phyloP scores from a whole-genome alignment of 2,113 vertebrate species.

The Dromaius novaehollandiae region DNA sequence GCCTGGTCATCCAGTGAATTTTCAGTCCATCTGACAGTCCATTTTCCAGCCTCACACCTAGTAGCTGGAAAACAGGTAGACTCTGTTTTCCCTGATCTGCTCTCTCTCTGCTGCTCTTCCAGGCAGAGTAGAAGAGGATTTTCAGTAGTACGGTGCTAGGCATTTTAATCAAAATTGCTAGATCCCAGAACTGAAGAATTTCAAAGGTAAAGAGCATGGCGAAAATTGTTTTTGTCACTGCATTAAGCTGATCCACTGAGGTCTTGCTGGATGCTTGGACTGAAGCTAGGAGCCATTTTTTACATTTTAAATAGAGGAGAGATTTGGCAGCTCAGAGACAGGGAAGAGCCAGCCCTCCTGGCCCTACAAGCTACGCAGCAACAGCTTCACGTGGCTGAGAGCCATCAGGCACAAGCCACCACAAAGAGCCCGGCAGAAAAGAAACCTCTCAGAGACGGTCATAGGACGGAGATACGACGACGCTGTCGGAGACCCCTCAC shows the following conservation, averaged over 20 bases:
- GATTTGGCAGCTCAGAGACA: neutral
- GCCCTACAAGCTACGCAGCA: neutral
- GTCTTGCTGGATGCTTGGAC: neutral
- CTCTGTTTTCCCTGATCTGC: neutral
- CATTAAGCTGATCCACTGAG: constrained; percentile 15
- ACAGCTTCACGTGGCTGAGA: constrained; percentile 2
- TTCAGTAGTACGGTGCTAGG: neutral
- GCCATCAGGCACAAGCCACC: constrained; percentile 12
- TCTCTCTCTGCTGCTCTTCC: neutral
- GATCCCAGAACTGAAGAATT: neutral
- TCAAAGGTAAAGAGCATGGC: neutral
- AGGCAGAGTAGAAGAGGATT: neutral
- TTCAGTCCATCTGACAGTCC: neutral
- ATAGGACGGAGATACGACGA: neutral
- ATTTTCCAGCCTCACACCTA: neutral
- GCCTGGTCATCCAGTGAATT: neutral
- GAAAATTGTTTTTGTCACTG: neutral
- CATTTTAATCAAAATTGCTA: neutral
- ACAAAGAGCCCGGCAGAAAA: neutral
- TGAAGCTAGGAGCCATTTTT: constrained; percentile 11
- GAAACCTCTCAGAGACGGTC: neutral
- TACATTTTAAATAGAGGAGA: neutral
- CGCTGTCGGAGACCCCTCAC: neutral
- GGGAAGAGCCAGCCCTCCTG: neutral
- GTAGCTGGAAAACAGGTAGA: neutral